Evolutionary conservation across 2,113 vertebrate species (phyloP).

Genomic region (Myiagra hebetior): DNA sequence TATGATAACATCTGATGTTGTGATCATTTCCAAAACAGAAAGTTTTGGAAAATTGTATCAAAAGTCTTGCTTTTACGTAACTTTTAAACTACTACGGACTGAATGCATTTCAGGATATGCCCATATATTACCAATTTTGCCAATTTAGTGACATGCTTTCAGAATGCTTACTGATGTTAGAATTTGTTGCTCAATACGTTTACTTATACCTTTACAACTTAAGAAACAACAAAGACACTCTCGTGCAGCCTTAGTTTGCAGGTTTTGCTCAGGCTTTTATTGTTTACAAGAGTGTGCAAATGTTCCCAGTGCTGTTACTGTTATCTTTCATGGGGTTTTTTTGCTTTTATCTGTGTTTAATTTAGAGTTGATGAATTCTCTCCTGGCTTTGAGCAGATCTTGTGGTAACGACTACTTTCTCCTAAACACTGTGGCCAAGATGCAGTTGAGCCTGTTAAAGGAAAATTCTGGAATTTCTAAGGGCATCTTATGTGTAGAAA

Average conservation of each 20-base stretch:
- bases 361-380: not conserved
- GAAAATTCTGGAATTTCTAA: not conserved
- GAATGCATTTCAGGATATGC: not conserved
- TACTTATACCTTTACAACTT: not conserved
- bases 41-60: not conserved
- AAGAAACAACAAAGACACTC: not conserved
- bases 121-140: not conserved
- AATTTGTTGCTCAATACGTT: not conserved
- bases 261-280: not conserved
- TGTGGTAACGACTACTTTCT: not conserved
- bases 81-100: not conserved
- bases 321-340: not conserved
- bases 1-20: not conserved
- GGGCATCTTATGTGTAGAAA: not conserved
- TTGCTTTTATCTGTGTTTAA: slow-evolving; percentile 5
- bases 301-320: not conserved
- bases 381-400: not conserved
- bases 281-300: not conserved
- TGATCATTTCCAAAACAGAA: not conserved
- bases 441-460: not conserved
- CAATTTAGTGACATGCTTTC: not conserved
- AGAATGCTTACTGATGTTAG: not conserved
- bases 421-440: not conserved
- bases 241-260: not conserved
- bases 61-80: not conserved